Evolutionary conservation across 2,888 invertebrate species (phyloP), one percentile per base, ranked within the genome.

Genomic region (Heliconius charithonia): DNA sequence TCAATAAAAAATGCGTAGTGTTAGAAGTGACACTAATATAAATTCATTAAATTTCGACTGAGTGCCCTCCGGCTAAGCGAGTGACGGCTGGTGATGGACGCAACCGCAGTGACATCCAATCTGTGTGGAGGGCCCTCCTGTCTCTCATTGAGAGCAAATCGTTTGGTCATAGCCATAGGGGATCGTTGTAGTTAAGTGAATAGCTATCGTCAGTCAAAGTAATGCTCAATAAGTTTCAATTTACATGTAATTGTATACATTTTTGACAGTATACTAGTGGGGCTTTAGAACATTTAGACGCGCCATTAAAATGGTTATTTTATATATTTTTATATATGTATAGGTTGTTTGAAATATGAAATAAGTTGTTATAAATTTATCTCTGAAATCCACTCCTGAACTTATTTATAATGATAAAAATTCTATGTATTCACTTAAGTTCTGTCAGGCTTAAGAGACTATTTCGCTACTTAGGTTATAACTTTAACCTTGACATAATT

Each of bases 71-170:
- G 85, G 84, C 85, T 81, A 79, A 82, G 79, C 82, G 82, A 71
- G 81, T 80, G 84, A 82, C 84, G 85, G 84, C 81, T 84, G 83
- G 83, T 85, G 85, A 83, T 81, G 83, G 81, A 78, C 79, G 84
- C 85, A 83, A 83, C 86, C 85, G 86, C 84, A 82, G 85, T 90
- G 92, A 91, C 92, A 92, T 90, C 89, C 92, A 93, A 94, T 94
- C 92, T 90, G 86, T 81, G 87, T 87, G 83, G 85, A 93, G 93
- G 84, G 87, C 88, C 86, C 92, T 93, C 86, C 81, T 86, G 88
- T 87, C 87, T 88, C 89, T 89, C 89, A 89, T 92, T 91, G 91
- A 92, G 88, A 88, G 87, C 90, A 89, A 93, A 92, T 91, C 90
- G 88, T 84, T 86, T 85, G 87, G 82, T 84, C 84, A 80, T 75